A percentile compares a stretch with the other conserved stretches of the same genome.
Conservation (phyloP, 2,113 vertebrate genomes). For the Erpornis zantholeuca region DNA sequence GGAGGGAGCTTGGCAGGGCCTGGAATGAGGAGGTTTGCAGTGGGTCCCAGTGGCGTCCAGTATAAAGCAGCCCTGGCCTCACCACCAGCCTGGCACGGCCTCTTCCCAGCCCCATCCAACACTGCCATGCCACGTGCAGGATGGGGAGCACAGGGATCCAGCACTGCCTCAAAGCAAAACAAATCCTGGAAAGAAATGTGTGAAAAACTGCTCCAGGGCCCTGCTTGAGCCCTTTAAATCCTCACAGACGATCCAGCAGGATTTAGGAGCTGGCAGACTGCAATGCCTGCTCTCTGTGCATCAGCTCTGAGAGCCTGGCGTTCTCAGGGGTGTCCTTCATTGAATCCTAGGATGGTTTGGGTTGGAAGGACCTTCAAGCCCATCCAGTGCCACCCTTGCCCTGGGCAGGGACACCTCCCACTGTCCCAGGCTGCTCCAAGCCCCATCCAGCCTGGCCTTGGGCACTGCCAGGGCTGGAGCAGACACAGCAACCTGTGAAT, state of each 20-base stretch:
- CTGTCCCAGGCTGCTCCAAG: rapidly evolving
- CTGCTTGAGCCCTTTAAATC: not conserved
- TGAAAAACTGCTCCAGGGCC: too few species aligned
- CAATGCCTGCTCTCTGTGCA: not conserved
- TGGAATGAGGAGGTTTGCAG: not conserved
- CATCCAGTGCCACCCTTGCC: not conserved
- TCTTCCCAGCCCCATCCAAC: not conserved
- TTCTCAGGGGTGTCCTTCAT: too few species aligned
- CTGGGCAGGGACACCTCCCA: not conserved
- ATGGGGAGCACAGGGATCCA: not conserved
- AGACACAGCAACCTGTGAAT: not conserved
- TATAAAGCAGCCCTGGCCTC: not conserved
- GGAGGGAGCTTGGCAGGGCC: not conserved
- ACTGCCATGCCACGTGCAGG: rapidly evolving
- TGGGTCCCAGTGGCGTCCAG: not conserved
- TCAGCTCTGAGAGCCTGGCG: not conserved
- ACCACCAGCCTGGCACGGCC: not conserved
- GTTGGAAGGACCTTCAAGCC: not conserved
- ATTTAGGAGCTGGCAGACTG: not conserved
- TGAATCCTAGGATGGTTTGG: not conserved
- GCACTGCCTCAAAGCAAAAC: not conserved
- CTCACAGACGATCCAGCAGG: not conserved
- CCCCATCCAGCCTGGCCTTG: not conserved
- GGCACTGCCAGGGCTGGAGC: not conserved
- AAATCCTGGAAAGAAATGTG: not conserved